These are phyloP conservation scores for Acrobasis consociella DNA, from an alignment of 2,888 invertebrate species.

Conservation along the genomic window DNA sequence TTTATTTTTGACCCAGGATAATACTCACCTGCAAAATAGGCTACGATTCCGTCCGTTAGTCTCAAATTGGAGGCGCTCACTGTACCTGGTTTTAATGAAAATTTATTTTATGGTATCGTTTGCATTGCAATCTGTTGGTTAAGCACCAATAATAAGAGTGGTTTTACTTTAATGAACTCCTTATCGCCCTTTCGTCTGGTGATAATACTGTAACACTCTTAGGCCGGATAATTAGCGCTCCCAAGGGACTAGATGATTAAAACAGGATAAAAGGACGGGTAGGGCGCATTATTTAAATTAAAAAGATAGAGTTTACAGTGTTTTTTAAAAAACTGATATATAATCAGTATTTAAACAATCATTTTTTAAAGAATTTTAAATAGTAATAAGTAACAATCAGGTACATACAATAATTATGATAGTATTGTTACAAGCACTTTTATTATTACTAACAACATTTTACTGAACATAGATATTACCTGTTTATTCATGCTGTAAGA, in stretches of 20 bases:
- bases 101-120: neutral
- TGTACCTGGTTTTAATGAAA: constrained; percentile 1
- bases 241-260: constrained; percentile 42
- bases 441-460: too few species aligned
- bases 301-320: constrained; percentile 33
- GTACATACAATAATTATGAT: too few species aligned
- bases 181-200: constrained; percentile 26
- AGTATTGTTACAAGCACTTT: too few species aligned
- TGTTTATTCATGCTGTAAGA: too few species aligned
- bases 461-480: too few species aligned
- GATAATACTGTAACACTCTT: constrained; percentile 18
- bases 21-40: neutral
- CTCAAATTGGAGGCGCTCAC: neutral
- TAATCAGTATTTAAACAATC: too few species aligned
- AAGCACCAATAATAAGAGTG: constrained; percentile 29
- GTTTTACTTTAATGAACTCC: constrained; percentile 32
- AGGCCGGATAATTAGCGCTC: constrained; percentile 41
- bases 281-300: constrained; percentile 37
- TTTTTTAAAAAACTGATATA: neutral
- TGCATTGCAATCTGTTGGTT: constrained; percentile 11
- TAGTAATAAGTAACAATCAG: too few species aligned
- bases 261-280: constrained; percentile 37
- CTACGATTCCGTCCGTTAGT: neutral
- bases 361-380: too few species aligned
- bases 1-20: too few species aligned